Evolutionary conservation across 2,113 vertebrate species (phyloP).

Genomic region (Chauna torquata): DNA sequence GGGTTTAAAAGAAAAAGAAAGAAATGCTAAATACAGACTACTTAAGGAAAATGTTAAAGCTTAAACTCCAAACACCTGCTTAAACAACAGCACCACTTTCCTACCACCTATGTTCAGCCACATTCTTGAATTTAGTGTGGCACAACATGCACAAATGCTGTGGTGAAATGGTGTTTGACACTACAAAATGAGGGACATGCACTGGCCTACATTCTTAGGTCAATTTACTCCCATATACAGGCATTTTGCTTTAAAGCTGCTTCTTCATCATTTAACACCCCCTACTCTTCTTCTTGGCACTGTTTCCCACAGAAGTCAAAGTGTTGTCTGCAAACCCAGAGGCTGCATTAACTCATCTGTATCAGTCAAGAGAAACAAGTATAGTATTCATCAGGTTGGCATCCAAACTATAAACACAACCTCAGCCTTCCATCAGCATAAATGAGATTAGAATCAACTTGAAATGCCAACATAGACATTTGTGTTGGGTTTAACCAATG

Average conservation of each 20-base stretch:
- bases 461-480: neutral
- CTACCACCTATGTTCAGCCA: neutral
- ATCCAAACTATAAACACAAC: neutral
- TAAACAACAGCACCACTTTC: neutral
- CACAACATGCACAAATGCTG: neutral
- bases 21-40: neutral
- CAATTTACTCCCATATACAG: neutral
- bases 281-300: neutral
- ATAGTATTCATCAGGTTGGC: neutral
- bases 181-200: neutral
- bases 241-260: neutral
- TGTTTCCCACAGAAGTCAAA: neutral
- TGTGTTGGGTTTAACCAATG: neutral
- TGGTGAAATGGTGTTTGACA: neutral
- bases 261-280: neutral
- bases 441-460: neutral
- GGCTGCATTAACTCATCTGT: neutral
- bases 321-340: neutral
- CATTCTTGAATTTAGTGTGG: neutral
- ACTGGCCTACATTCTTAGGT: neutral
- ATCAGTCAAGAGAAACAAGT: neutral
- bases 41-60: neutral
- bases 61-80: neutral
- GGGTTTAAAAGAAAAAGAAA: neutral
- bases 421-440: neutral